Evolutionary conservation across 2,797 vertebrate species (phyloP), one percentile per base, ranked within the genome.

Genomic region (Psittacula derbiana): DNA sequence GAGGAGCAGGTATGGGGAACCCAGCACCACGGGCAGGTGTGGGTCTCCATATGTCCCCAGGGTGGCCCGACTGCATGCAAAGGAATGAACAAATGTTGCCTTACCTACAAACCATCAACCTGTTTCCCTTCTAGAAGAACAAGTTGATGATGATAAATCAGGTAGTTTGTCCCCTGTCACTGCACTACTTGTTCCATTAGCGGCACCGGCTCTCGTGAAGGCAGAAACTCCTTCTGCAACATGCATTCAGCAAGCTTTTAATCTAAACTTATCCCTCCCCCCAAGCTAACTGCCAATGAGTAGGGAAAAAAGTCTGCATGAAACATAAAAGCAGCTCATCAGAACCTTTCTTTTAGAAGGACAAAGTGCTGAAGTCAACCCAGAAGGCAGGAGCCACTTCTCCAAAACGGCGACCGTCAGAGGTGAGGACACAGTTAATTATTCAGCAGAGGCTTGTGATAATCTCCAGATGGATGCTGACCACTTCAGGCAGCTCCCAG

Each of bases 61-160:
- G 6, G 16, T 3, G 20, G 40, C 28, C 44, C 40, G 11, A 40
- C 13, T 43, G 57, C 53, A 50, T 24, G 41, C 67, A 75, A 80
- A 91, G 60, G 23, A 91, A 84, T 0, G 1, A 41, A 66, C 2
- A 14, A 75, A 79, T 72, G 64, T 61, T 79, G 12, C 27, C 94
- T 96, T 96, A 97, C 96, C 96, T 95, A 73, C 28, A 84, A 38
- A 81, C 52, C 58, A 47, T 52, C 70, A 72, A 64, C 30, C 58
- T 55, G 33, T 33, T 76, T 92, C 47, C 74, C 47, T 60, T 40
- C 28, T 0, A 67, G 92, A 86, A 80, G 50, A 74, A 31, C 4
- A 73, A 41, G 65, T 44, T 8, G 38, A 61, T 49, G 61, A 91
- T 57, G 72, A 79, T 58, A 70, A 75, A 27, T 53, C 49, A n/a